Percentiles rank a stretch among this genome's conserved stretches.
Conservation (phyloP, 2,113 vertebrate species). For the Sitta europaea region DNA sequence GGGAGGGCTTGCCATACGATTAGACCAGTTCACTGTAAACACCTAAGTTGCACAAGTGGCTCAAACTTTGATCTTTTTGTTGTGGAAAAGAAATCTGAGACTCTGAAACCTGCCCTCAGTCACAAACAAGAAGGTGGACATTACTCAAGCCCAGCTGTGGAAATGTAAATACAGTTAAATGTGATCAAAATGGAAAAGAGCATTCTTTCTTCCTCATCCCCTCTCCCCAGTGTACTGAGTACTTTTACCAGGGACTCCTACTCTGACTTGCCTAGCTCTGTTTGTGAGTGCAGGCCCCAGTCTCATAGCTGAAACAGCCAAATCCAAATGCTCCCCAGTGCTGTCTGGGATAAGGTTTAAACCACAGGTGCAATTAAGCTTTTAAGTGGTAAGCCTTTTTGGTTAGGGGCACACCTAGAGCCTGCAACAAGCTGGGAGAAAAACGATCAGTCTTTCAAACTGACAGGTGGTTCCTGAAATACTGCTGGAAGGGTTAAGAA, state of each 20-base stretch:
- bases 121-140: constrained; percentile 39
- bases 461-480: constrained; percentile 37
- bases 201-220: neutral
- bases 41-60: constrained; percentile 59
- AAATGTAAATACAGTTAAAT: constrained; percentile 29
- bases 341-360: constrained; percentile 53
- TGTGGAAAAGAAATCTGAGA: constrained; percentile 54
- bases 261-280: neutral
- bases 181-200: neutral
- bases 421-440: constrained; percentile 14
- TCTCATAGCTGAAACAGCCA: constrained; percentile 33
- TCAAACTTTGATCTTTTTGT: constrained; percentile 70
- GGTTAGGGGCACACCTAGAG: constrained; percentile 51
- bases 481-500: constrained; percentile 52
- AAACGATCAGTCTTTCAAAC: neutral
- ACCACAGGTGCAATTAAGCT: constrained; percentile 61
- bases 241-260: neutral
- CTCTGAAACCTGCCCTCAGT: constrained; percentile 33
- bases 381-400: constrained; percentile 55
- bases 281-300: neutral
- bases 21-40: constrained; percentile 60
- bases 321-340: constrained; percentile 22
- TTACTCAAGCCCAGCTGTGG: constrained; percentile 25
- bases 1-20: constrained; percentile 19
- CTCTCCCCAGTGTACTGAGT: neutral